Conservation (phyloP, 2,113 vertebrate genomes). For the Mohoua ochrocephala region DNA sequence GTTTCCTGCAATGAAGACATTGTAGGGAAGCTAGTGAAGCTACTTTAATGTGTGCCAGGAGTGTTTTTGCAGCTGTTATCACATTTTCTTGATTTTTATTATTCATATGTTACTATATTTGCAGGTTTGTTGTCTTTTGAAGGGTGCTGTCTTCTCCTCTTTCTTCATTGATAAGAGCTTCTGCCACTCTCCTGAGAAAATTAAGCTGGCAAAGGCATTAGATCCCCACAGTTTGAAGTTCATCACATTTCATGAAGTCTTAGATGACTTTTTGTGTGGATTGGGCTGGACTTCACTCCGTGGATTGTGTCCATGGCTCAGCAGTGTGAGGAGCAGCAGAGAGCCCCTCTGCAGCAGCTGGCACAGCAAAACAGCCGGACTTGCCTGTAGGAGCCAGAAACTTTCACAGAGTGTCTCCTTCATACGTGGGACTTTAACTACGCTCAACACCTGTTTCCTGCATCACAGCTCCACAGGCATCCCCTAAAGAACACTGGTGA, state of each 20-base stretch:
- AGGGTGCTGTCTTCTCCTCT: neutral
- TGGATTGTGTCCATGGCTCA: slow-evolving; percentile 22
- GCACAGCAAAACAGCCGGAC: slow-evolving; percentile 52
- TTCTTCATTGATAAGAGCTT: neutral
- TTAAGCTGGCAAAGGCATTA: neutral
- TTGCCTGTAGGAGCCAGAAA: slow-evolving; percentile 43
- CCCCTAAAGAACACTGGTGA: neutral
- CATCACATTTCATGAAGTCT: neutral
- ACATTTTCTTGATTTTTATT: neutral
- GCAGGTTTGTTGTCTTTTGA: neutral
- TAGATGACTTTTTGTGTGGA: neutral
- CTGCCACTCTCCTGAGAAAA: neutral
- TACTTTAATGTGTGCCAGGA: neutral
- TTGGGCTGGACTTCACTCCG: slow-evolving; percentile 63
- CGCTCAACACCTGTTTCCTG: slow-evolving; percentile 19
- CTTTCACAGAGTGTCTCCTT: neutral
- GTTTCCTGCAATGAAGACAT: neutral
- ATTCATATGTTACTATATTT: neutral
- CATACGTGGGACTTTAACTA: neutral
- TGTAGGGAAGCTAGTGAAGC: neutral
- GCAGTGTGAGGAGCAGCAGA: slow-evolving; percentile 50
- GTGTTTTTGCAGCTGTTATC: neutral
- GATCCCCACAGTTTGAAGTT: neutral
- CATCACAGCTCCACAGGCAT: neutral
- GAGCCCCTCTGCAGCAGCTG: slow-evolving; percentile 55